Conservation (phyloP, 2,888 invertebrate genomes). For the Cremastobaeus sp. region DNA sequence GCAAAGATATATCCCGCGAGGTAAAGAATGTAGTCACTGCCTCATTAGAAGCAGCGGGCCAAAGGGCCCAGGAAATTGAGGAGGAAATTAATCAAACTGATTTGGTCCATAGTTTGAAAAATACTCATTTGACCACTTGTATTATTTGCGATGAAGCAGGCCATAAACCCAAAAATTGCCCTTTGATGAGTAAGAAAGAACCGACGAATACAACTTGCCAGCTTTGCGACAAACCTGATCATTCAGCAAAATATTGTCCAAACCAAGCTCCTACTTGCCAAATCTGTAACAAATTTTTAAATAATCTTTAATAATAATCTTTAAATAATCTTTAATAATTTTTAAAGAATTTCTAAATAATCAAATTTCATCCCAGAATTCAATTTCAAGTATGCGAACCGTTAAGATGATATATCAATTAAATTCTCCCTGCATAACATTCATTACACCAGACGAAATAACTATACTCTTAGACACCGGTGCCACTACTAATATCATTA, state of each 20-base stretch:
- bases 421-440: no score
- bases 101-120: neutral
- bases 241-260: neutral
- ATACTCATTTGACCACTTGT: neutral
- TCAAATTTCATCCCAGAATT: no score
- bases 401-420: no score
- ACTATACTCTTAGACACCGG: conserved; percentile 3
- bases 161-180: conserved; percentile 3
- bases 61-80: conserved; percentile 2
- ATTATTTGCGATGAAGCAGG: neutral
- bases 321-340: no score
- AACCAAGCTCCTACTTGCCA: neutral
- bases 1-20: neutral
- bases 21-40: neutral
- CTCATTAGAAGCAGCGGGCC: neutral
- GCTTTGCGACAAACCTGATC: neutral
- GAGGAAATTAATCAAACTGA: neutral
- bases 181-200: neutral
- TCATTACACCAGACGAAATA: no score
- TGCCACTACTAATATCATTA: neutral
- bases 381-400: no score
- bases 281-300: neutral
- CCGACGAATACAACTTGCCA: neutral
- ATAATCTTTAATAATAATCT: no score
- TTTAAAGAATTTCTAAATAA: no score